Conservation (phyloP, 2,888 invertebrate species). For the Glaucopsyche alexis region DNA sequence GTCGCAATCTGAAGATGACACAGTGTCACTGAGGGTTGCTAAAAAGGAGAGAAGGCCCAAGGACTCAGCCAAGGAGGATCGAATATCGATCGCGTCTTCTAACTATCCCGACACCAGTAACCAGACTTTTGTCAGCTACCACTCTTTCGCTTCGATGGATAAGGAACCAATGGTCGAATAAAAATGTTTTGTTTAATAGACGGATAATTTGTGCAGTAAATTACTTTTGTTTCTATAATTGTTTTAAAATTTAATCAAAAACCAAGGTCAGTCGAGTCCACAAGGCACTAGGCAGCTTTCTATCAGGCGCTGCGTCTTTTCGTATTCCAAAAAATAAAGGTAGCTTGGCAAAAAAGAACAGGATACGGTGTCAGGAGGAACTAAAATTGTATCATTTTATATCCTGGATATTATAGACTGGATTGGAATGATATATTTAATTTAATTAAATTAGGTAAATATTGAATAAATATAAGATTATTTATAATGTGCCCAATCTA, state of each 20-base stretch:
- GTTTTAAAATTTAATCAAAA: not conserved
- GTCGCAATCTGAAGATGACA: not conserved
- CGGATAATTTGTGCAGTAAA: not conserved
- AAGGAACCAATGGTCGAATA: conserved; percentile 52
- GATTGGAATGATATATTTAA: no score
- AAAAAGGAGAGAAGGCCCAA: not conserved
- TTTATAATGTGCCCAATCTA: no score
- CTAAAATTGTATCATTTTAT: no score
- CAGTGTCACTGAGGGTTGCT: not conserved
- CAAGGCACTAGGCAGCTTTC: not conserved
- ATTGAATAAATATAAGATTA: no score
- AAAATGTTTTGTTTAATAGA: not conserved
- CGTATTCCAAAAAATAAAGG: not conserved
- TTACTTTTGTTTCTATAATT: not conserved
- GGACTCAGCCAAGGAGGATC: no score
- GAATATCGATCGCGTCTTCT: not conserved
- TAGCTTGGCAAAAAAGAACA: no score
- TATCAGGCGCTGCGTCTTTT: not conserved
- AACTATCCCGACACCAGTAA: conserved; percentile 39
- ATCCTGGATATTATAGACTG: no score
- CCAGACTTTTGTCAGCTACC: conserved; percentile 47
- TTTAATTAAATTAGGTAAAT: no score
- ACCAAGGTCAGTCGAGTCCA: not conserved
- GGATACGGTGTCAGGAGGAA: no score
- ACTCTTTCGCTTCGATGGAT: conserved; percentile 47